These are phyloP conservation scores for Nephrotoma appendiculata DNA, from an alignment of 2,888 invertebrate species.

Conservation along the genomic window DNA sequence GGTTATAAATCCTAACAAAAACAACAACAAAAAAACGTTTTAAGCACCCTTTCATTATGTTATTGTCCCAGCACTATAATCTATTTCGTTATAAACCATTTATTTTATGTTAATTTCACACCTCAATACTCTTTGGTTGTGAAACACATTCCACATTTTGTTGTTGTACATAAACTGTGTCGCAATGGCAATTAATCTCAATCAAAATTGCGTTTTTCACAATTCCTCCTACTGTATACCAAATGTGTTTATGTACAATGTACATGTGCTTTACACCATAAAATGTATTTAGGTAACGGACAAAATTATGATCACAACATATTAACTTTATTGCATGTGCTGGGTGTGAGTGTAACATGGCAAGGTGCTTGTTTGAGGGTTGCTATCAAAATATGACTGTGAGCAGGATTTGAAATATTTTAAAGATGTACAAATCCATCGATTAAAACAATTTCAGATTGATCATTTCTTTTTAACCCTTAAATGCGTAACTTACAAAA, in stretches of 20 bases:
- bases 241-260: not conserved
- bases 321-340: not conserved
- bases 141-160: not conserved
- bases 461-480: too few relatives aligned
- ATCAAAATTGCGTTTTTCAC: not conserved
- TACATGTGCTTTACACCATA: not conserved
- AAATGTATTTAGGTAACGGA: not conserved
- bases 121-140: not conserved
- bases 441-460: too few relatives aligned
- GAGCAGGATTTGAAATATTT: too few relatives aligned
- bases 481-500: too few relatives aligned
- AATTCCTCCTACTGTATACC: not conserved
- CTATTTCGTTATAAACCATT: not conserved
- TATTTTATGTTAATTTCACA: not conserved
- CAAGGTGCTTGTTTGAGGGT: too few relatives aligned
- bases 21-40: too few relatives aligned
- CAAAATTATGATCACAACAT: not conserved
- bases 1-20: too few relatives aligned
- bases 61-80: not conserved
- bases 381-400: too few relatives aligned
- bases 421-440: too few relatives aligned
- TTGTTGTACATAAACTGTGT: not conserved
- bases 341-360: too few relatives aligned
- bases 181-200: not conserved
- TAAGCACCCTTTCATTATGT: not conserved